phyloP scores from a whole-genome alignment of 2,113 vertebrate species.

The Otis tarda region DNA sequence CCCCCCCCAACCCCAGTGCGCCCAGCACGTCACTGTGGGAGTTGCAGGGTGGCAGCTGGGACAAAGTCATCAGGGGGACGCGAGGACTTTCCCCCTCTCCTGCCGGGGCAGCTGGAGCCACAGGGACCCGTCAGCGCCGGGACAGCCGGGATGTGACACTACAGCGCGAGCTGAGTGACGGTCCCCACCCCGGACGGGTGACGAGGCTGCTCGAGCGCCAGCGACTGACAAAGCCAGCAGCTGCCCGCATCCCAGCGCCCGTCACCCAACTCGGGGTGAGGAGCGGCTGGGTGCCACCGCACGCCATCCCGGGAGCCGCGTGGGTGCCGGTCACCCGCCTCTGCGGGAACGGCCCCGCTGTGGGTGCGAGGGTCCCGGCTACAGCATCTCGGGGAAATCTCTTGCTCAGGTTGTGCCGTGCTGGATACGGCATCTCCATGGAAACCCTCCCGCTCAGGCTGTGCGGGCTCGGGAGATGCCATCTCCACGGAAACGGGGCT shows the following conservation, averaged over 20 bases:
- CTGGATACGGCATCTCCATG: conserved; percentile 68
- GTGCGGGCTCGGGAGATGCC: conserved; percentile 64
- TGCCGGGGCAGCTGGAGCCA: neutral
- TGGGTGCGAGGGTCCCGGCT: conserved; percentile 5
- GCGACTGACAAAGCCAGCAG: neutral
- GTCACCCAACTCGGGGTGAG: fast-evolving
- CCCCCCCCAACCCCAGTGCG: no score
- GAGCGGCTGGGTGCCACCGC: neutral
- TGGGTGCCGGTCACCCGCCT: no score
- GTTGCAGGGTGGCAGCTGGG: neutral
- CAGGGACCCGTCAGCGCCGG: neutral
- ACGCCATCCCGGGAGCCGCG: fast-evolving
- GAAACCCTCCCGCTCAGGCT: conserved; percentile 63
- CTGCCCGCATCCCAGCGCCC: neutral
- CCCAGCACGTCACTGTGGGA: neutral
- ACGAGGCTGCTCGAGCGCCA: neutral
- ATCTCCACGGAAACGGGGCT: conserved; percentile 66
- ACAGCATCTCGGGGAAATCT: conserved; percentile 33
- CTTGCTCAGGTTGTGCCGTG: conserved; percentile 56
- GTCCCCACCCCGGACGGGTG: neutral
- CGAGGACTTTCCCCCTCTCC: neutral
- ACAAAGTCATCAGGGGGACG: neutral
- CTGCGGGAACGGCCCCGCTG: neutral
- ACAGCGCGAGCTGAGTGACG: fast-evolving
- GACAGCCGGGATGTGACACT: neutral